Evolutionary conservation across 2,113 vertebrate genomes (phyloP).

Genomic region (Lepus timidus): DNA sequence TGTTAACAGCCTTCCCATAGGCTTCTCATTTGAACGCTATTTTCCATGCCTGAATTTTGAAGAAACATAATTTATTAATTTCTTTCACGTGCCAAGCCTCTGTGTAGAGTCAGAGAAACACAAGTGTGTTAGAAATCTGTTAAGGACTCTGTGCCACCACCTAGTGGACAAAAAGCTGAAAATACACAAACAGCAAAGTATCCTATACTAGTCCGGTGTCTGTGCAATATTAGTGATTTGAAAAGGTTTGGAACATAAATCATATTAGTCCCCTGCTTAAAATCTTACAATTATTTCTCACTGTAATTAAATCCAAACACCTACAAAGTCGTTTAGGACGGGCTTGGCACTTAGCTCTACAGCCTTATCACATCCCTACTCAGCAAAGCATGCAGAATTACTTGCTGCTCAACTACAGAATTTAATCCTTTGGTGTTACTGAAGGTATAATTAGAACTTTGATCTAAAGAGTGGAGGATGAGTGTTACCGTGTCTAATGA

Average conservation of each 20-base stretch:
- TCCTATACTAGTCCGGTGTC: not conserved
- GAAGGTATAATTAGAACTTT: not conserved
- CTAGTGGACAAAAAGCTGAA: constrained; percentile 64
- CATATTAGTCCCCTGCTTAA: not conserved
- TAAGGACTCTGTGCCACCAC: constrained; percentile 25
- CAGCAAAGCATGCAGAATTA: not conserved
- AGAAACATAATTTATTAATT: not conserved
- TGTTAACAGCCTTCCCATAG: accelerated
- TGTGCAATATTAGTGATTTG: not conserved
- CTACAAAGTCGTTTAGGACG: not conserved
- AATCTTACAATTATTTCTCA: not conserved
- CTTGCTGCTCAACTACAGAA: not conserved
- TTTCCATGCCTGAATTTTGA: not conserved
- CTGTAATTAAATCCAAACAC: not conserved
- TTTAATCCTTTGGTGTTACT: not conserved
- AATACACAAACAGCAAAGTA: not conserved
- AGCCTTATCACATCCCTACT: not conserved
- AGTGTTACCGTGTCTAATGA: not conserved
- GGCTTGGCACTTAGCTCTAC: not conserved
- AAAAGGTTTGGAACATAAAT: not conserved
- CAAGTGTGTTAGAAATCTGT: not conserved
- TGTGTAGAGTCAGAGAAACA: not conserved
- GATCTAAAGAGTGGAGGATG: not conserved
- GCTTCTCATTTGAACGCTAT: not conserved
- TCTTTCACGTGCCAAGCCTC: not conserved